Evolutionary conservation across 1,140 invertebrate species (phyloP).

Genomic region (Euwallacea similis): DNA sequence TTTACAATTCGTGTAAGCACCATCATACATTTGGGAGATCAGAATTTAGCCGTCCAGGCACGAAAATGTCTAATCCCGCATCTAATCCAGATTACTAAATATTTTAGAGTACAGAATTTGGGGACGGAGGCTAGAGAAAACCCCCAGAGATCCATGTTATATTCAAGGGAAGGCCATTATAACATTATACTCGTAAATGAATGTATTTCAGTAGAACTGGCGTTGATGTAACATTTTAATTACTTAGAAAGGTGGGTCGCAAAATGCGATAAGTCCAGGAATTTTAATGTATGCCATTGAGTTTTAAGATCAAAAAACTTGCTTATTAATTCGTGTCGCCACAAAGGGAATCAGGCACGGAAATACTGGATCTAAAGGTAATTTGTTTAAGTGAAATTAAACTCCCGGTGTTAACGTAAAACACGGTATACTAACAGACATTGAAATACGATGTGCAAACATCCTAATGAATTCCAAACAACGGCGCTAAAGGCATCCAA

Average conservation of each 20-base stretch:
- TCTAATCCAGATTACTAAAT: conserved; percentile 47
- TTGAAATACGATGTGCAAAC: conserved; percentile 2
- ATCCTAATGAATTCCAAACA: conserved; percentile 7
- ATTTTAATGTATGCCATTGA: too few relatives aligned
- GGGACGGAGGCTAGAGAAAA: conserved; percentile 36
- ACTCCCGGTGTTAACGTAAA: neutral
- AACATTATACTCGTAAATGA: conserved; percentile 28
- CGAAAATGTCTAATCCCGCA: conserved; percentile 34
- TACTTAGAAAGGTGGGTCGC: too few relatives aligned
- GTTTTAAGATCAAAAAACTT: too few relatives aligned
- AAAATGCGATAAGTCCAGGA: too few relatives aligned
- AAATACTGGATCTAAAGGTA: too few relatives aligned
- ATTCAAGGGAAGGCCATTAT: conserved; percentile 35
- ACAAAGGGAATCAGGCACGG: too few relatives aligned
- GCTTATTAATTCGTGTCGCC: too few relatives aligned
- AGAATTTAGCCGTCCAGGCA: conserved; percentile 33
- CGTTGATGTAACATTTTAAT: neutral
- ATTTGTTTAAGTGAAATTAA: neutral
- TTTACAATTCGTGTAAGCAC: neutral
- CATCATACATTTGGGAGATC: neutral
- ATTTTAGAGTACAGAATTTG: conserved; percentile 46
- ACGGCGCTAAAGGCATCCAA: neutral
- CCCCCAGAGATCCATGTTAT: conserved; percentile 27
- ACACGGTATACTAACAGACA: neutral
- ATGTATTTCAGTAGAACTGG: neutral